These are phyloP conservation scores for Himalopsyche japonica DNA, from an alignment of 2,888 invertebrate genomes.

Conservation along the genomic window DNA sequence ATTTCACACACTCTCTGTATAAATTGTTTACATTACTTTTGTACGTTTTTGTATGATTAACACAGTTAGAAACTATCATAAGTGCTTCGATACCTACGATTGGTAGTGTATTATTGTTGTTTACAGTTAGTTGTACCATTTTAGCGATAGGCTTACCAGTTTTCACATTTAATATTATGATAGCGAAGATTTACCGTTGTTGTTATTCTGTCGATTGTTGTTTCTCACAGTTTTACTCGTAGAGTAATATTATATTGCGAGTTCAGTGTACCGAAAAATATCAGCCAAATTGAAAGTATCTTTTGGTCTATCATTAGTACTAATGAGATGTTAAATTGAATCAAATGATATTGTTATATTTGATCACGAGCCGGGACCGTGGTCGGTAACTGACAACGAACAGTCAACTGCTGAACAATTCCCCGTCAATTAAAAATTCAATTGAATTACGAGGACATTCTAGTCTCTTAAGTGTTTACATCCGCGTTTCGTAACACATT, in stretches of 20 bases:
- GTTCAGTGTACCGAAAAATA: neutral
- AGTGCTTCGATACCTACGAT: neutral
- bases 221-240: neutral
- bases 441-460: neutral
- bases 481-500: neutral
- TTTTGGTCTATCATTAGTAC: neutral
- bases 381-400: neutral
- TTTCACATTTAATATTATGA: neutral
- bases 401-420: neutral
- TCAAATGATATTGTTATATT: neutral
- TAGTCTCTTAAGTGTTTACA: neutral
- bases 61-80: neutral
- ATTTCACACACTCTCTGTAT: neutral
- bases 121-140: neutral
- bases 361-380: neutral
- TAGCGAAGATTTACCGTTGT: neutral
- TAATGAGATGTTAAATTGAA: neutral
- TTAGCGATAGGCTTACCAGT: neutral
- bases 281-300: neutral
- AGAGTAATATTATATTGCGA: neutral
- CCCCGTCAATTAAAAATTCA: neutral
- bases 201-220: neutral
- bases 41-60: neutral
- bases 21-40: neutral
- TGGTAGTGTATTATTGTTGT: neutral